Percentiles rank a stretch among this genome's conserved stretches.
Evolutionary conservation across 2,797 vertebrate species (phyloP).

Genomic region (Sebastes hubbsi): DNA sequence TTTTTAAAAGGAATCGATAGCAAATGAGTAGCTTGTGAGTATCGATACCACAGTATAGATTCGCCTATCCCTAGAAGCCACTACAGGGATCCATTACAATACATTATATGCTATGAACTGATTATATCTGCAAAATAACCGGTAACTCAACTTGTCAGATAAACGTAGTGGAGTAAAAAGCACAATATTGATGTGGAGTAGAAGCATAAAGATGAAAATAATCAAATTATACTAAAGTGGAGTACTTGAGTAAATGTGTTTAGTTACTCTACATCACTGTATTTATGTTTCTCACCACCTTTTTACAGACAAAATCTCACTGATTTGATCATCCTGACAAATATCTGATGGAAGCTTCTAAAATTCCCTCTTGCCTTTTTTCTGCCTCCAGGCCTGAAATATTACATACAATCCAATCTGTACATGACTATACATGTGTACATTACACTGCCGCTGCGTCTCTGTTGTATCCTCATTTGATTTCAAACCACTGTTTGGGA

Average conservation of each 20-base stretch:
- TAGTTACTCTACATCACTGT: not conserved
- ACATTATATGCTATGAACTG: no score
- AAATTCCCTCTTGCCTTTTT: not conserved
- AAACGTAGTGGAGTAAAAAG: not conserved
- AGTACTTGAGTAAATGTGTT: not conserved
- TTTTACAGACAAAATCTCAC: not conserved
- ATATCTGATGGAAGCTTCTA: not conserved
- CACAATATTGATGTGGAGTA: not conserved
- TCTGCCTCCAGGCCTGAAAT: not conserved
- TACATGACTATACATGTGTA: not conserved
- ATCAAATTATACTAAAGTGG: not conserved
- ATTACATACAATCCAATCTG: conserved; percentile 8
- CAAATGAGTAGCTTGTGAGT: no score
- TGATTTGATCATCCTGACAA: not conserved
- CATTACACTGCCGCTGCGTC: not conserved
- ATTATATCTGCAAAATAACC: not conserved
- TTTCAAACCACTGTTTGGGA: conserved; percentile 48
- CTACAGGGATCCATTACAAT: no score
- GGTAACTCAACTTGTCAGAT: not conserved
- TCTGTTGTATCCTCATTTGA: conserved; percentile 31
- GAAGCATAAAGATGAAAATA: not conserved
- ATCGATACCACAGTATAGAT: no score
- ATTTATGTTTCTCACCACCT: not conserved
- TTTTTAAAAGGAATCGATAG: no score
- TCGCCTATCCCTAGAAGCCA: not conserved